phyloP scores from a whole-genome alignment of 1,140 invertebrate genomes.

The Drosophila lowei region DNA sequence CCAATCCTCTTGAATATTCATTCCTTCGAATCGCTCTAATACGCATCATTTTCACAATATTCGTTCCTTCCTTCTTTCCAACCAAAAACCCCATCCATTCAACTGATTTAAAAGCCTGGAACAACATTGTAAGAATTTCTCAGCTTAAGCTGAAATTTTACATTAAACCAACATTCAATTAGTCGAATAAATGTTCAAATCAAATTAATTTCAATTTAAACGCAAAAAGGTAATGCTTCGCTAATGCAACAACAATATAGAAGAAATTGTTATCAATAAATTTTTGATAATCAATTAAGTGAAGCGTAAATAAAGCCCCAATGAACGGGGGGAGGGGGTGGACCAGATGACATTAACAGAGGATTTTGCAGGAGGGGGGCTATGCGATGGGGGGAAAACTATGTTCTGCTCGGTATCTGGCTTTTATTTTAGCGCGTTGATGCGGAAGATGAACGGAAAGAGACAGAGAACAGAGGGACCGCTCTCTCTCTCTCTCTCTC shows the following conservation, averaged over 20 bases:
- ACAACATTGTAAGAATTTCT: background rate
- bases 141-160: background rate
- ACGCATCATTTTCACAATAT: no score
- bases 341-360: background rate
- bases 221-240: slow-evolving; percentile 22
- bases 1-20: no score
- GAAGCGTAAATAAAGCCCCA: slow-evolving; percentile 59
- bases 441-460: slow-evolving; percentile 46
- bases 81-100: slow-evolving; percentile 27
- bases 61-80: no score
- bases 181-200: background rate
- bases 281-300: slow-evolving; percentile 66
- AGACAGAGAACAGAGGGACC: no score
- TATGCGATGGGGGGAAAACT: slow-evolving; percentile 8
- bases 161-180: background rate
- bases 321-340: background rate
- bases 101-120: slow-evolving; percentile 26
- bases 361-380: background rate
- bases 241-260: slow-evolving; percentile 19
- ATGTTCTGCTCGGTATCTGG: background rate
- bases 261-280: slow-evolving; percentile 61
- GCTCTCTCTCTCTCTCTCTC: no score
- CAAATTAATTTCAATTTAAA: slow-evolving; percentile 17
- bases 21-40: no score
- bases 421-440: slow-evolving; percentile 59